Base-by-base conservation (phyloP, 2,888 invertebrate species). In the Scaptomyza reducta region DNA sequence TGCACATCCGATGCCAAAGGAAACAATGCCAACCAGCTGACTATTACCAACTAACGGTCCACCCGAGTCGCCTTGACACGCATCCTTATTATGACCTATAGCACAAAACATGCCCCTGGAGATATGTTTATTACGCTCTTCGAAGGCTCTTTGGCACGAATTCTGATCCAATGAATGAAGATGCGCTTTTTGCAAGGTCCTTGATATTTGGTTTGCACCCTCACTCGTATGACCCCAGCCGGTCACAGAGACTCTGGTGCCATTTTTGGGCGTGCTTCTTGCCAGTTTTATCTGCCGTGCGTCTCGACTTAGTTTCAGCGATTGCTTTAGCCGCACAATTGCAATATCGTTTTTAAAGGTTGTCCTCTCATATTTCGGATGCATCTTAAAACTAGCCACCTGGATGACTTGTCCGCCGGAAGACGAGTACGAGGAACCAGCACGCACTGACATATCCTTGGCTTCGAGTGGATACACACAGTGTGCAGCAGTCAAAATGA, bases 51-150 rank as follows among this genome's bases (percentile, higher is more conserved):
- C 56, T 10, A 57, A 29, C 11, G 56, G 56, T 9, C 56, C 56
- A 18, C 56, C 56, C n/a, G 56, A 57, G 10, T 57, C 56, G 0
- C 47, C 47, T 14, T 29, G 27, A 13, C 56, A 57, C 11, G 56
- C 27, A 47, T 57, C 56, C 16, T 13, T 40, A 1, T 7, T 14
- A 1, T 1, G 1, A 10, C 3, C 3, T 3, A 0, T 1, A 3
- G 56, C 56, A 57, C 56, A 57, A 4, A 57, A 2, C 57, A 57
- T 57, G 14, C 27, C 29, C 0, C 4, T n/a, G 3, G 5, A 1
- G 16, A 56, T 13, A 0, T 13, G 5, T 16, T 13, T 45, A 0
- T 1, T 10, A 1, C 3, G 1, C 2, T 3, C 6, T 9, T 9
- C 18, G 10, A 10, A 16, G 13, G 16, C 27, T 0, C 1, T 11